Evolutionary conservation across 2,113 vertebrate genomes (phyloP).

Genomic region (Marmota flaviventris): DNA sequence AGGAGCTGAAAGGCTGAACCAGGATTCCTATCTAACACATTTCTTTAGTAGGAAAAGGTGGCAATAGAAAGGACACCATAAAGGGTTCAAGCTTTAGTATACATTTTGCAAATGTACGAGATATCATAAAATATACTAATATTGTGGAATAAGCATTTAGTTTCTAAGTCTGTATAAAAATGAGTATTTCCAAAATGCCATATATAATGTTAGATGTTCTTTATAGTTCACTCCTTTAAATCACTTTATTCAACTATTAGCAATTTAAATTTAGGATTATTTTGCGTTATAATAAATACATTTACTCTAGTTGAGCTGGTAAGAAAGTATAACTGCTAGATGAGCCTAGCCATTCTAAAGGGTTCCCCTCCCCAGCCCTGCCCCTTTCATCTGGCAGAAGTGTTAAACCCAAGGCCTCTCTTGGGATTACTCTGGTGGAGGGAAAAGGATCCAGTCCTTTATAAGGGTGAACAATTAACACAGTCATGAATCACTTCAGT

Average conservation of each 20-base stretch:
- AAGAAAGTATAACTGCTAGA: neutral
- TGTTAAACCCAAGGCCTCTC: neutral
- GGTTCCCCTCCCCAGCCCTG: too few species aligned
- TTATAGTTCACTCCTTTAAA: slow-evolving; percentile 16
- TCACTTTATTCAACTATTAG: neutral
- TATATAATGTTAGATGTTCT: neutral
- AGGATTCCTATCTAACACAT: neutral
- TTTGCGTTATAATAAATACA: neutral
- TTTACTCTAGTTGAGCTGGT: neutral
- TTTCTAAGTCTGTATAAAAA: slow-evolving; percentile 47
- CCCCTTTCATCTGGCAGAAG: neutral
- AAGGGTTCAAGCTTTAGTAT: neutral
- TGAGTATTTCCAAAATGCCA: neutral
- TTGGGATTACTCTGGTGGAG: neutral
- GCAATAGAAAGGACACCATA: neutral
- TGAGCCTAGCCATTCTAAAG: too few species aligned
- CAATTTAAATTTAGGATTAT: slow-evolving; percentile 31
- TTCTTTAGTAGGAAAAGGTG: neutral
- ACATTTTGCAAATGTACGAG: neutral
- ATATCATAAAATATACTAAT: neutral
- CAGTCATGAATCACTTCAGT: neutral
- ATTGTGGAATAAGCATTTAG: neutral
- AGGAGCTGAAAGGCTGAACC: neutral
- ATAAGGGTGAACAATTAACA: neutral
- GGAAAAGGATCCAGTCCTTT: neutral